Evolutionary conservation across 2,888 invertebrate genomes (phyloP).

Genomic region (Epirrita christyi): DNA sequence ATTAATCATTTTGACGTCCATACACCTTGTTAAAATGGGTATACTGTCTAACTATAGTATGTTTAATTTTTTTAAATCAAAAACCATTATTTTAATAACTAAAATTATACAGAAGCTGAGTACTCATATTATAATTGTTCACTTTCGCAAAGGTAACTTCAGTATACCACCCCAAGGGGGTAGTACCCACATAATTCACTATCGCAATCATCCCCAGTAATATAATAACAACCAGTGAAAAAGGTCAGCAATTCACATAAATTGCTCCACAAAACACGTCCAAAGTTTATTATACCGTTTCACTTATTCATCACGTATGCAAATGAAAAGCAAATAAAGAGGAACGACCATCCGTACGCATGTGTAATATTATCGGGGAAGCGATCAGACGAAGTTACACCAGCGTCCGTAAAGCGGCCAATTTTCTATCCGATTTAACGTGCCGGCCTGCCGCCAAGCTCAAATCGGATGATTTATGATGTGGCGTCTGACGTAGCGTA

Average conservation of each 20-base stretch:
- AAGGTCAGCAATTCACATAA: constrained; percentile 39
- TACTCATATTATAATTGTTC: too few relatives aligned
- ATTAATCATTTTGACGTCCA: too few relatives aligned
- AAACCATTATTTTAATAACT: not conserved
- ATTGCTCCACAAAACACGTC: constrained; percentile 42
- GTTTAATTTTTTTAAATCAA: not conserved
- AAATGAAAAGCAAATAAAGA: constrained; percentile 74
- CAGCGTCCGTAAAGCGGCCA: too few relatives aligned
- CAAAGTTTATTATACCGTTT: constrained; percentile 55
- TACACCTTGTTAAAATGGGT: too few relatives aligned
- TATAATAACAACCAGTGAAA: constrained; percentile 35
- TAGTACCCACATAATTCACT: constrained; percentile 20
- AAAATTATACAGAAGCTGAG: not conserved
- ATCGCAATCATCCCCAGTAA: constrained; percentile 29
- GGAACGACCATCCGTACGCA: constrained; percentile 60
- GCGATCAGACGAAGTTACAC: constrained; percentile 8
- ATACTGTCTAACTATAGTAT: too few relatives aligned
- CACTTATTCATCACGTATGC: constrained; percentile 67
- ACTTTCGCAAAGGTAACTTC: constrained; percentile 7
- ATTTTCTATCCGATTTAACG: too few relatives aligned
- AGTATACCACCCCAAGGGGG: constrained; percentile 11
- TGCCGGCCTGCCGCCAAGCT: too few relatives aligned
- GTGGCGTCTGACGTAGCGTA: too few relatives aligned
- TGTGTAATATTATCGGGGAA: constrained; percentile 56
- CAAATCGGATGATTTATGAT: too few relatives aligned